Base-by-base conservation (phyloP, 2,888 invertebrate genomes). In the Bembecia ichneumoniformis region DNA sequence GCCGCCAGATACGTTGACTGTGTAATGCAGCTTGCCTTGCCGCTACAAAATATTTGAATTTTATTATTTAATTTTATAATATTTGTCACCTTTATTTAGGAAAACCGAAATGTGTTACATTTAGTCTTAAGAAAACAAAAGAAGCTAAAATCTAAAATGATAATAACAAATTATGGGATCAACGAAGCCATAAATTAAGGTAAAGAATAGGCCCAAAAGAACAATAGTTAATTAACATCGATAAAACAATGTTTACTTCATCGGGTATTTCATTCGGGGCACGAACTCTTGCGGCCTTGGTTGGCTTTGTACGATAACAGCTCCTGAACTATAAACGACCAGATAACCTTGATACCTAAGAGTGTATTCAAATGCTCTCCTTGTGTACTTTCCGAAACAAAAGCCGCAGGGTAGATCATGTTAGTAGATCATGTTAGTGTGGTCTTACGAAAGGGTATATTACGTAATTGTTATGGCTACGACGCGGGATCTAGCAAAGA, bases 181-280 rank as follows among this genome's bases (percentile, higher is more conserved):
- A 40, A 13, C n/a, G 40, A 40, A 40, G 40, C 40, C 13, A 40
- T 40, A 40, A 40, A 40, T 40, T 7, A 40, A 40, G 3, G 13
- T 40, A 11, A 50, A 56, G 40, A 40, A 40, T 40, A 40, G 40
- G 13, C 40, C 28, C 28, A 40, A 40, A 14, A 40, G 40, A 59
- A 59, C 57, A 59, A 58, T 57, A 52, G 57, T 47, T 56, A 55
- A 55, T 58, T 49, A 56, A 49, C 48, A 56, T 55, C 56, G 54
- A 54, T 58, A 60, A 57, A 51, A 51, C 52, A 50, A 43, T 63
- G 63, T 64, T 63, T 63, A 60, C 55, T 59, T 55, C 57, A 52
- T 57, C 60, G 57, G 64, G 59, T 65, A 62, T 68, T 61, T 48
- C 50, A 73, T 72, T 73, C 74, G 49, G 59, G 58, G 69, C 74